These are phyloP conservation scores for Bos javanicus DNA, from an alignment of 2,113 vertebrate species.

Conservation along the genomic window DNA sequence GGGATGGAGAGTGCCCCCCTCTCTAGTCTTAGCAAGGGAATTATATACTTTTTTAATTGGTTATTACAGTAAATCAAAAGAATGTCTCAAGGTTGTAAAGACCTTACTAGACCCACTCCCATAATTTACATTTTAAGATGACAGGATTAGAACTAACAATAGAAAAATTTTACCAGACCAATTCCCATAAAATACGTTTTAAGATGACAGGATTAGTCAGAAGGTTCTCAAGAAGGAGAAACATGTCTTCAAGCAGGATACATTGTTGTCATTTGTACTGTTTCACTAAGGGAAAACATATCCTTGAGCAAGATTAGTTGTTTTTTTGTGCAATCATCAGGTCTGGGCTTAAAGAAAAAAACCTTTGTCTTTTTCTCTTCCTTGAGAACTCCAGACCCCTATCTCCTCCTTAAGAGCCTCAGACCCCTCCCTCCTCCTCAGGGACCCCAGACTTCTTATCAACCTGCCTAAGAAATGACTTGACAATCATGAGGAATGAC, in stretches of 20 bases:
- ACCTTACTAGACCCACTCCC: neutral
- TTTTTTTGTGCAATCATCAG: neutral
- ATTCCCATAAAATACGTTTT: neutral
- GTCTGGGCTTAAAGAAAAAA: neutral
- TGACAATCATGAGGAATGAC: neutral
- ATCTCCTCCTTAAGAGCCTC: neutral
- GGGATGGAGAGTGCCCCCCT: accelerated
- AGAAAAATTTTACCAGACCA: neutral
- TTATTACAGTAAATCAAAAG: neutral
- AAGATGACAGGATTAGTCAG: neutral
- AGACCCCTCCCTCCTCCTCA: neutral
- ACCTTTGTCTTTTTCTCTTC: neutral
- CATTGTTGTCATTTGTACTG: neutral
- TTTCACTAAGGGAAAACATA: neutral
- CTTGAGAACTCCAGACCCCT: neutral
- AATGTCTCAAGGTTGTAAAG: neutral
- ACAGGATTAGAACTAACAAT: neutral
- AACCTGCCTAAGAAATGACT: neutral
- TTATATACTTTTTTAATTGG: neutral
- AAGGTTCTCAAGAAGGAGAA: neutral
- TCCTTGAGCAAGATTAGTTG: neutral
- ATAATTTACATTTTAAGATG: neutral
- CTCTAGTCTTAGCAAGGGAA: neutral
- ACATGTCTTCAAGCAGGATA: neutral
- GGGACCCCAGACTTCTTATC: neutral